A percentile compares a stretch with the other conserved stretches of the same genome.
These are phyloP conservation scores for Sarotherodon lohbergeri DNA, from an alignment of 2,113 vertebrate genomes.

Conservation along the genomic window DNA sequence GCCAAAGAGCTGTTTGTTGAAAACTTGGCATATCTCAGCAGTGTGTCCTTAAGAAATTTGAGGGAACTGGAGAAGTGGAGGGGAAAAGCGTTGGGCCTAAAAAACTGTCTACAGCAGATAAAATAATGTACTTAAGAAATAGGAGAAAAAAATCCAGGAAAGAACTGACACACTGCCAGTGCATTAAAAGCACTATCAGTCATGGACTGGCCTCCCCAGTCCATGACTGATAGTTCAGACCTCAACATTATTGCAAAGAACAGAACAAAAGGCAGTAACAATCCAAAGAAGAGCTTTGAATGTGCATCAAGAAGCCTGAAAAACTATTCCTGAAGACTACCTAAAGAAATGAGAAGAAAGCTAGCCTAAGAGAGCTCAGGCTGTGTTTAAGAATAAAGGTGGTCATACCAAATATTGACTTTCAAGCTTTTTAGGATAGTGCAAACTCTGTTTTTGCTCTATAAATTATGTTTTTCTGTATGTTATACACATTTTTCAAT, in stretches of 20 bases:
- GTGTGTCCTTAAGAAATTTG: background rate
- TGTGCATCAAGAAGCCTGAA: background rate
- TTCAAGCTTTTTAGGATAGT: background rate
- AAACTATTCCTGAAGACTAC: background rate
- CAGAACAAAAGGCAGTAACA: background rate
- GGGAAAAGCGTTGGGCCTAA: background rate
- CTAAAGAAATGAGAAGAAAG: background rate
- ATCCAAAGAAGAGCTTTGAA: background rate
- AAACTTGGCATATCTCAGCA: background rate
- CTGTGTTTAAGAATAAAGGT: background rate
- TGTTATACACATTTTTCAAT: background rate
- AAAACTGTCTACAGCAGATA: background rate
- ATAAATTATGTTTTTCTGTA: background rate
- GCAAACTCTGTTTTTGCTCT: background rate
- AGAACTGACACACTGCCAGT: background rate
- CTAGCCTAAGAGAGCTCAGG: background rate
- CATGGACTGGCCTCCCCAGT: background rate
- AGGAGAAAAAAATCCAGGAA: background rate
- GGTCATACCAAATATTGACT: background rate
- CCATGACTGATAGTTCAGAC: background rate
- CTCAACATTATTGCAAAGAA: background rate
- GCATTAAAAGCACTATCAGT: background rate
- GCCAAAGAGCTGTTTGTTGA: background rate
- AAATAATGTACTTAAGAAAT: background rate
- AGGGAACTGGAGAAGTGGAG: background rate